A percentile compares a stretch with the other conserved stretches of the same genome.
phyloP scores from a whole-genome alignment of 2,888 invertebrate genomes.

The Acanthosepion lycidas region DNA sequence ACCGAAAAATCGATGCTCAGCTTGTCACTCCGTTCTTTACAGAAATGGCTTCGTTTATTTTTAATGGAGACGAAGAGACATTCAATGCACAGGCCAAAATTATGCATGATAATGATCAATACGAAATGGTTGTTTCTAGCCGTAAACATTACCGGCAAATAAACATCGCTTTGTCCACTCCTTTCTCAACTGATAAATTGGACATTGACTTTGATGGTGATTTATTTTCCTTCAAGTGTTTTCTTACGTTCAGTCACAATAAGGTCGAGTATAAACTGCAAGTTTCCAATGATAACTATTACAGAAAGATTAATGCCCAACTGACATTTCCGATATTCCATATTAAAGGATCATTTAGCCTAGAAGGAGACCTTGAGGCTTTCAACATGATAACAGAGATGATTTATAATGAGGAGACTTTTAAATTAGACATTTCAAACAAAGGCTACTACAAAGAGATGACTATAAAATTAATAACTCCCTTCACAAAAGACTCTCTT shows the following conservation, averaged over 20 bases:
- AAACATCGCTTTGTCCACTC: neutral
- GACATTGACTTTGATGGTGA: neutral
- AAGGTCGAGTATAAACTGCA: neutral
- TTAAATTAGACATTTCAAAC: neutral
- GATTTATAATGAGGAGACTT: neutral
- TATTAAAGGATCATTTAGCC: neutral
- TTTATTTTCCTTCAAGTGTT: neutral
- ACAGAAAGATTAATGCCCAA: neutral
- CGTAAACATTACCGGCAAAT: neutral
- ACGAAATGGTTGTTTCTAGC: neutral
- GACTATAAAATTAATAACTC: neutral
- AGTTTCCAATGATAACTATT: neutral
- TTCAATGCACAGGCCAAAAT: neutral
- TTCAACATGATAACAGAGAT: neutral
- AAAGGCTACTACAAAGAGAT: neutral
- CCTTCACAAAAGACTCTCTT: neutral
- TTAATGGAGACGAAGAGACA: neutral
- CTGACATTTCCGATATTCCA: neutral
- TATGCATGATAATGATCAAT: neutral
- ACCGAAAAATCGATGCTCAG: conserved; percentile 52
- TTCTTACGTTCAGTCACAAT: neutral
- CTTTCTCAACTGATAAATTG: neutral
- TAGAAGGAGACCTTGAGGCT: neutral
- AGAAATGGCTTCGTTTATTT: neutral
- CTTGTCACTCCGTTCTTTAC: conserved; percentile 42